phyloP scores from a whole-genome alignment of 2,113 vertebrate genomes.

The Pseudorasbora parva region DNA sequence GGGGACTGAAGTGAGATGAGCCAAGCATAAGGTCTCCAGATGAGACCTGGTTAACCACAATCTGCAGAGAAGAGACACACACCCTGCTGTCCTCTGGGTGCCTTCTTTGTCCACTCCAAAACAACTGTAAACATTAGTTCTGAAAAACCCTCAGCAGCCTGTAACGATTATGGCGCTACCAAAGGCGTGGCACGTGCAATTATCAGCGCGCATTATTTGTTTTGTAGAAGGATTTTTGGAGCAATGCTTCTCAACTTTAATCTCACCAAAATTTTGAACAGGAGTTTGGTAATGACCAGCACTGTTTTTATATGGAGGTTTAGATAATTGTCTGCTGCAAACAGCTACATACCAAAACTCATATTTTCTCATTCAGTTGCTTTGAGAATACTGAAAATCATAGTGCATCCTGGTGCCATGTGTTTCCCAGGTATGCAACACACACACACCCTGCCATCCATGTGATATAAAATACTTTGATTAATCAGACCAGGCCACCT shows the following conservation, averaged over 20 bases:
- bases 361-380: not conserved
- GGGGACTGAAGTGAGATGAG: constrained; percentile 37
- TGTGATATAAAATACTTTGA: too few relatives aligned
- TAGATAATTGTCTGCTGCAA: constrained; percentile 22
- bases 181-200: constrained; percentile 66
- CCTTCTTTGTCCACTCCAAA: constrained; percentile 70
- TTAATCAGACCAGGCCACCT: too few relatives aligned
- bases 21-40: constrained; percentile 76
- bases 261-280: constrained; percentile 32
- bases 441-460: too few relatives aligned
- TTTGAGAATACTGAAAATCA: not conserved
- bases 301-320: constrained; percentile 50
- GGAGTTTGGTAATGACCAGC: constrained; percentile 44
- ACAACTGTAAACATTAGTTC: constrained; percentile 78
- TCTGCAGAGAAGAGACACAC: constrained; percentile 71
- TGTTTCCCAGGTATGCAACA: too few relatives aligned
- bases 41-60: constrained; percentile 75
- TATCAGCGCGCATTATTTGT: constrained; percentile 68
- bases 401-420: too few relatives aligned
- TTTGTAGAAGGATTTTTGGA: constrained; percentile 63
- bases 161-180: constrained; percentile 60
- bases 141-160: constrained; percentile 51
- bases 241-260: constrained; percentile 27
- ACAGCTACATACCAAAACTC: not conserved
- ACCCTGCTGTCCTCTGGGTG: constrained; percentile 71